These are phyloP conservation scores for Macrobrachium rosenbergii DNA, from an alignment of 1,140 invertebrate species.

Conservation along the genomic window DNA sequence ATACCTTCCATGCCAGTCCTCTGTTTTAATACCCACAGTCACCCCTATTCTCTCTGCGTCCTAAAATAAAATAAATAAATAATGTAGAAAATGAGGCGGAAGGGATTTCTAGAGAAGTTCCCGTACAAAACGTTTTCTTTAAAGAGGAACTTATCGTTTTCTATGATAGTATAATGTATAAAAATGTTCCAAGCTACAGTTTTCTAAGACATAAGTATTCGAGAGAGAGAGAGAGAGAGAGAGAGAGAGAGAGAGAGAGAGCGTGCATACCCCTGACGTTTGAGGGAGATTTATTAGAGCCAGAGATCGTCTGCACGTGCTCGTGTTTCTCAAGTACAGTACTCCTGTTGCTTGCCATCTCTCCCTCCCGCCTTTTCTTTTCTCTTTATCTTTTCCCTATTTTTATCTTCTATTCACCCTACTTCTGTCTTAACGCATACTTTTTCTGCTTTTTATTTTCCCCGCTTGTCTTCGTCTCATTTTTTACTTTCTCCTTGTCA, in stretches of 20 bases:
- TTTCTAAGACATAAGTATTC: no score
- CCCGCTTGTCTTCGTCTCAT: background rate
- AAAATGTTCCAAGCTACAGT: no score
- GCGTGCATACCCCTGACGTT: no score
- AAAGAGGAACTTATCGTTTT: no score
- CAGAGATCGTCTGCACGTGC: background rate
- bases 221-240: no score
- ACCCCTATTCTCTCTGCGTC: background rate
- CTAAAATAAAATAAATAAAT: background rate
- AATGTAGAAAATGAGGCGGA: background rate
- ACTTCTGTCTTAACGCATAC: background rate
- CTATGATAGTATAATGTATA: no score
- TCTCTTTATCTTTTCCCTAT: background rate
- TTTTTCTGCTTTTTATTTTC: slow-evolving; percentile 18
- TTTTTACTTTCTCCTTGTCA: no score
- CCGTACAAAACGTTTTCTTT: no score
- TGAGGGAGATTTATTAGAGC: background rate
- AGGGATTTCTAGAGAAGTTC: no score
- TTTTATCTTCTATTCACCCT: background rate
- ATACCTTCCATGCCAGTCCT: background rate
- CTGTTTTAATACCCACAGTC: background rate
- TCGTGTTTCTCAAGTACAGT: no score
- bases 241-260: no score
- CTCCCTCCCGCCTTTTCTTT: background rate
- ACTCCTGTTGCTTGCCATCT: background rate